phyloP scores from a whole-genome alignment of 2,113 vertebrate genomes.

The Butorides virescens region DNA sequence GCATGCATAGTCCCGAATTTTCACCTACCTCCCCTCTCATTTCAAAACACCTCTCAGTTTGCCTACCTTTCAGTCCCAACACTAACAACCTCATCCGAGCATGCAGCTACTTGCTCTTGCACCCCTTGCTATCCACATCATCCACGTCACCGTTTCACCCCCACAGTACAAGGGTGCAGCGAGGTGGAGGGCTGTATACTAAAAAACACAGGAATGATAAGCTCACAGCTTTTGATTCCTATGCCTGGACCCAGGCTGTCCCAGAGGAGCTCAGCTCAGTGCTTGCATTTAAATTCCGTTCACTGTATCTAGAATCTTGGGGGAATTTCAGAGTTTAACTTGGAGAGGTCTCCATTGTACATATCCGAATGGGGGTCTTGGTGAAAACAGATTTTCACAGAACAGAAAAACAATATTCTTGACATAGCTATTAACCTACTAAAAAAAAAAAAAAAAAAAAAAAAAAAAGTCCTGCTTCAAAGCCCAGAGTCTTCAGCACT shows the following conservation, averaged over 20 bases:
- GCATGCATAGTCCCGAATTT: neutral
- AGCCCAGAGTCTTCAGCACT: neutral
- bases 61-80: neutral
- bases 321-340: neutral
- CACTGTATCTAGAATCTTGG: neutral
- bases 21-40: neutral
- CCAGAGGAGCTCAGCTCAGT: neutral
- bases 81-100: neutral
- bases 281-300: accelerated
- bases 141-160: neutral
- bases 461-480: neutral
- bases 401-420: neutral
- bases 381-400: neutral
- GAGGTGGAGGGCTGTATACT: neutral
- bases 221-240: neutral
- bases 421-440: neutral
- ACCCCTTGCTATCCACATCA: neutral
- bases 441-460: neutral
- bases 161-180: neutral
- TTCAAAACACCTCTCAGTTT: neutral
- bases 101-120: neutral
- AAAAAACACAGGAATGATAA: neutral
- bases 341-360: neutral
- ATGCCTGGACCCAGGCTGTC: neutral
- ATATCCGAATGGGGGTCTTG: neutral